phyloP scores from a whole-genome alignment of 2,797 vertebrate species.

The Urosaurus nigricauda region DNA sequence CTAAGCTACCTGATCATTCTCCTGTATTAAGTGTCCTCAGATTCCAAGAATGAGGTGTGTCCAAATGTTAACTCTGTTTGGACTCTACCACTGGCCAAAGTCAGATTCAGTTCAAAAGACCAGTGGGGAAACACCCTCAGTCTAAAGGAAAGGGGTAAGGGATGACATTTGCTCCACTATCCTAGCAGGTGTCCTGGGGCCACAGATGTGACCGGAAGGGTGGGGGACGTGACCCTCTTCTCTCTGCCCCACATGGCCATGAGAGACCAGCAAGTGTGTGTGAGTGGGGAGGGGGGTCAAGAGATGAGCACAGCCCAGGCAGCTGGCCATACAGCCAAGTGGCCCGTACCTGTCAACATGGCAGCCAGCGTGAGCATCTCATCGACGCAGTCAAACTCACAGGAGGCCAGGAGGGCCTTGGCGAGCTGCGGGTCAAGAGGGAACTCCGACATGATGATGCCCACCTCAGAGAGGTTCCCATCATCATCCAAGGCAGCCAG shows the following conservation, averaged over 20 bases:
- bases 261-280: not conserved
- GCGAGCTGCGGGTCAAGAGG: conserved; percentile 91
- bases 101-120: too few relatives aligned
- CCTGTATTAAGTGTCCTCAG: too few relatives aligned
- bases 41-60: too few relatives aligned
- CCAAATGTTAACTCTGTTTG: too few relatives aligned
- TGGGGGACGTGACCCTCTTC: accelerated
- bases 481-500: conserved; percentile 93
- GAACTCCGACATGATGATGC: conserved; percentile 95
- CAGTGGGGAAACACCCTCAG: not conserved
- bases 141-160: not conserved
- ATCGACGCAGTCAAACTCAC: conserved; percentile 93
- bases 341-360: conserved; percentile 88
- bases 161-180: not conserved
- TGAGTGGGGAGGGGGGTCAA: too few relatives aligned
- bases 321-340: accelerated
- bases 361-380: conserved; percentile 95
- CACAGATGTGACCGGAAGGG: accelerated
- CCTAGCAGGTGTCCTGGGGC: too few relatives aligned
- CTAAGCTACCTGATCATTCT: too few relatives aligned
- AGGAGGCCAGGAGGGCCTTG: conserved; percentile 93
- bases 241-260: not conserved
- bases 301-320: too few relatives aligned
- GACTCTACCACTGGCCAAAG: too few relatives aligned
- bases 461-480: conserved; percentile 93